Percentiles rank a stretch among this genome's conserved stretches.
Evolutionary conservation across 2,113 vertebrate genomes (phyloP).

Genomic region (Lontra canadensis): DNA sequence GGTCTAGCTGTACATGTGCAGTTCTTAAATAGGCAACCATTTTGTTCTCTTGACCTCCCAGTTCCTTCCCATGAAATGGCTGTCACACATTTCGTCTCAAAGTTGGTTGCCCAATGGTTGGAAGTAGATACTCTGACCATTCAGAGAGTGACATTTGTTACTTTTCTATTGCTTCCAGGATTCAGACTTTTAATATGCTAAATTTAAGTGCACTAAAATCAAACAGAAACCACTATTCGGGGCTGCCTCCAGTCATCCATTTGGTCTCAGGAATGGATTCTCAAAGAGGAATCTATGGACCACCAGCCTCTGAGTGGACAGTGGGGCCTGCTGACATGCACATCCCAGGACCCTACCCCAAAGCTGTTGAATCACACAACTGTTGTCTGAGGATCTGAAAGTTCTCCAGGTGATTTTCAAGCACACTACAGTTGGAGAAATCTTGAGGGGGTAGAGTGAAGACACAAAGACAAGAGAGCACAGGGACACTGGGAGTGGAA

Average conservation of each 20-base stretch:
- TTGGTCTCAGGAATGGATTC: background rate
- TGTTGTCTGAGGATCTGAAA: background rate
- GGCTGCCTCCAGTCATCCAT: background rate
- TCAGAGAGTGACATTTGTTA: background rate
- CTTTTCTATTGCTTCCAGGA: background rate
- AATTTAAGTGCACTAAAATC: background rate
- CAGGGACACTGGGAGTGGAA: background rate
- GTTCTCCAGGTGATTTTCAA: background rate
- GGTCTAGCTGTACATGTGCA: background rate
- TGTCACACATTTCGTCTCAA: background rate
- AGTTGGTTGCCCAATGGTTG: background rate
- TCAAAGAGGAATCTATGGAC: background rate
- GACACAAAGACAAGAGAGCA: background rate
- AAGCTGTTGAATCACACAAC: background rate
- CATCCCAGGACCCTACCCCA: background rate
- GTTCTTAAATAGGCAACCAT: background rate
- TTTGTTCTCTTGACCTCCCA: background rate
- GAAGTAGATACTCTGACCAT: background rate
- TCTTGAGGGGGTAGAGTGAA: background rate
- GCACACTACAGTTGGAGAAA: background rate
- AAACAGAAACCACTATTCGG: background rate
- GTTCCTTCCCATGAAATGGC: background rate
- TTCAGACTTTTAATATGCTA: slow-evolving; percentile 16
- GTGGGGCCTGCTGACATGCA: background rate
- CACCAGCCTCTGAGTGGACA: background rate